phyloP scores from a whole-genome alignment of 1,140 invertebrate genomes.

The Battus philenor region DNA sequence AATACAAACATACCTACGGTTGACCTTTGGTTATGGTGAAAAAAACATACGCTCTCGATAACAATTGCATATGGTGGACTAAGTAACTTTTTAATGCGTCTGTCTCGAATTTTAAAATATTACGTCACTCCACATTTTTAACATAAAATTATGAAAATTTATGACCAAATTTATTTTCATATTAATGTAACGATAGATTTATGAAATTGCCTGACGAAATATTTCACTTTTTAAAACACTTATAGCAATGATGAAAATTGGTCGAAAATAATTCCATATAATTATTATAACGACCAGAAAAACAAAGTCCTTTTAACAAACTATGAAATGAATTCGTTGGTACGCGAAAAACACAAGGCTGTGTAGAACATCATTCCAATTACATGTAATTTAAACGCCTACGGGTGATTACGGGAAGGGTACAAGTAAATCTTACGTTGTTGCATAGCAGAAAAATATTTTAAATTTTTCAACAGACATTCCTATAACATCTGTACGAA shows the following conservation, averaged over 20 bases:
- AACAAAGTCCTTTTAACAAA: slow-evolving; percentile 1
- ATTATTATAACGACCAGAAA: no score
- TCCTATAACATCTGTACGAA: no score
- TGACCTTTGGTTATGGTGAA: slow-evolving; percentile 17
- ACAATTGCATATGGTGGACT: slow-evolving; percentile 8
- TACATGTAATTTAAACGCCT: slow-evolving; percentile 42
- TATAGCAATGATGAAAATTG: no score
- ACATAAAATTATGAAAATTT: no score
- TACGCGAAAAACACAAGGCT: slow-evolving; percentile 20
- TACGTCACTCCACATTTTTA: no score
- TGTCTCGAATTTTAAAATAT: neutral
- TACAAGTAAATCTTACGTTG: slow-evolving; percentile 32
- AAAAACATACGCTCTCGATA: slow-evolving; percentile 19
- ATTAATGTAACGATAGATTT: no score
- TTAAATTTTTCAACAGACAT: no score
- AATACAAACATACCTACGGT: slow-evolving; percentile 19
- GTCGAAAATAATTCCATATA: no score
- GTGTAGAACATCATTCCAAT: slow-evolving; percentile 29
- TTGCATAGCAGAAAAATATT: no score
- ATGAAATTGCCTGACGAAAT: no score
- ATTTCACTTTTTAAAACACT: no score
- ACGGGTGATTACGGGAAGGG: slow-evolving; percentile 39
- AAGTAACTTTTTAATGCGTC: slow-evolving; percentile 1
- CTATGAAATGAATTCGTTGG: slow-evolving; percentile 6
- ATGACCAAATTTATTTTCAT: no score